Evolutionary conservation across 1,140 invertebrate genomes (phyloP).

Genomic region (Nylanderia fulva): DNA sequence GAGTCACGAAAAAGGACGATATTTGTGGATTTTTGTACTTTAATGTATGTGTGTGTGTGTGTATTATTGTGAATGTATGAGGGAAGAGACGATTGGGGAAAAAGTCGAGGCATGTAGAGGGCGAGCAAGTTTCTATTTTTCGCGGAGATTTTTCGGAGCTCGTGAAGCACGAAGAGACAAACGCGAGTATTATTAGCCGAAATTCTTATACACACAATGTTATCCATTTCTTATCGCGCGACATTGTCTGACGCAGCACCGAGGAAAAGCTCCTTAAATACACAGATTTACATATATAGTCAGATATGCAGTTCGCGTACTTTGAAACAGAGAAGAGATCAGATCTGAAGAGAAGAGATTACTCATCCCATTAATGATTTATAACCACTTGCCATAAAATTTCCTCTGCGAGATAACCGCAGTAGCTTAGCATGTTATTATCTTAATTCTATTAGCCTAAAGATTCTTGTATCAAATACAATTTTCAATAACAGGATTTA

Average conservation of each 20-base stretch:
- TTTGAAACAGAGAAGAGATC: neutral
- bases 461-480: neutral
- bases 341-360: neutral
- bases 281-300: neutral
- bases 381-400: conserved; percentile 1
- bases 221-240: conserved; percentile 20
- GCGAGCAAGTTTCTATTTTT: conserved; percentile 40
- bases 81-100: neutral
- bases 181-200: conserved; percentile 45
- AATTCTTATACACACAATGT: conserved; percentile 32
- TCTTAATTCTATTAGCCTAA: neutral
- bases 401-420: neutral
- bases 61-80: no score
- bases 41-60: neutral
- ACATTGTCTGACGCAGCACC: neutral
- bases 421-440: neutral
- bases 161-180: conserved; percentile 29
- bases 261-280: neutral
- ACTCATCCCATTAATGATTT: conserved; percentile 41
- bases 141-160: neutral
- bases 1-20: conserved; percentile 65
- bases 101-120: neutral
- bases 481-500: conserved; percentile 8
- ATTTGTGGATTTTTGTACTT: conserved; percentile 13
- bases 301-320: neutral